These are phyloP conservation scores for Dinoponera quadriceps DNA, from an alignment of 1,140 invertebrate genomes.

Conservation along the genomic window DNA sequence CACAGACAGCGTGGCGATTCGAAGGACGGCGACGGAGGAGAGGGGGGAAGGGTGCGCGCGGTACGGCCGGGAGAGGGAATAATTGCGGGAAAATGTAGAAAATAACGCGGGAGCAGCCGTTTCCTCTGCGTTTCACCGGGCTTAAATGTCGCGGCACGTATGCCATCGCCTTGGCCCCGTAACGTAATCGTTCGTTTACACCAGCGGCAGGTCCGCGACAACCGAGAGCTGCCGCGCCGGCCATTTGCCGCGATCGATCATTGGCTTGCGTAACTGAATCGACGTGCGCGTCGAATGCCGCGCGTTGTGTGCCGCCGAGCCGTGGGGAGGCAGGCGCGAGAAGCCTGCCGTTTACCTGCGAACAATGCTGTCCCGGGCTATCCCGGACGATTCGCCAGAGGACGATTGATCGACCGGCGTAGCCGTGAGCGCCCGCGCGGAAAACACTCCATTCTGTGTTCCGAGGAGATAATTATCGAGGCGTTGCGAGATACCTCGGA, in stretches of 20 bases:
- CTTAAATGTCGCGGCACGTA: constrained; percentile 62
- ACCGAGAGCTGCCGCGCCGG: constrained; percentile 75
- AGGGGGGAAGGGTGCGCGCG: neutral
- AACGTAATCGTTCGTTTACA: constrained; percentile 80
- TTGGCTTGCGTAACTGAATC: constrained; percentile 75
- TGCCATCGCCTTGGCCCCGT: constrained; percentile 82
- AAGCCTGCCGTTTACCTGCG: neutral
- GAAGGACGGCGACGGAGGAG: constrained; percentile 22
- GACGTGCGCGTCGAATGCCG: constrained; percentile 59
- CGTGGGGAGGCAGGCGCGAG: too few relatives aligned
- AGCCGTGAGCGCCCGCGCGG: constrained; percentile 8
- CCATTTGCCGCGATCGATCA: constrained; percentile 78
- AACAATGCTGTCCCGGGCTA: constrained; percentile 32
- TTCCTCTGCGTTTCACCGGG: constrained; percentile 78
- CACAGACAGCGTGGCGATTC: constrained; percentile 26
- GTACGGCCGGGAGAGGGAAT: constrained; percentile 33
- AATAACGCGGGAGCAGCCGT: constrained; percentile 72
- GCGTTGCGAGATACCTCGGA: neutral
- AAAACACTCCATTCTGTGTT: constrained; percentile 31
- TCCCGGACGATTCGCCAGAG: constrained; percentile 38
- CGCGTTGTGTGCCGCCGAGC: constrained; percentile 57
- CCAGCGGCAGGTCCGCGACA: constrained; percentile 68
- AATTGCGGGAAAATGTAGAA: constrained; percentile 59
- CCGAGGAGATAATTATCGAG: constrained; percentile 51
- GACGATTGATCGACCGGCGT: constrained; percentile 50